Percentiles rank a stretch among this genome's conserved stretches.
These are phyloP conservation scores for Atrina japonica DNA, from an alignment of 2,888 invertebrate species.

Conservation along the genomic window DNA sequence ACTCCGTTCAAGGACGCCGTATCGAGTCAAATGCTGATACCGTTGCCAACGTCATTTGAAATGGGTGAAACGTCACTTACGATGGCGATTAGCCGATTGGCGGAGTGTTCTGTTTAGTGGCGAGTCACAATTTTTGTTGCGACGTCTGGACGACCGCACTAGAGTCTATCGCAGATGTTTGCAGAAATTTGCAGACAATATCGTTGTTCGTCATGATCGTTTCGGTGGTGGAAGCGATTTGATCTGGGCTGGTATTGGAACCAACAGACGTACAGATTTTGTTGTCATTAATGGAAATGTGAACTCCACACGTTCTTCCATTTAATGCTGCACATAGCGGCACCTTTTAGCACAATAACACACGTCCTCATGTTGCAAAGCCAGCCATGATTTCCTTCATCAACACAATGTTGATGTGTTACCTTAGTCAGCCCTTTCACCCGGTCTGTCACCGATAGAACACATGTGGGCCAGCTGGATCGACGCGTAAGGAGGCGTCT, in stretches of 20 bases:
- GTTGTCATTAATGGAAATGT: not conserved
- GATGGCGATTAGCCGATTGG: constrained; percentile 6
- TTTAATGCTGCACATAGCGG: constrained; percentile 16
- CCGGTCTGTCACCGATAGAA: no score
- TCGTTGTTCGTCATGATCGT: constrained; percentile 23
- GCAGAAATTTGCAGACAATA: constrained; percentile 26
- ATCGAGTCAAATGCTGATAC: no score
- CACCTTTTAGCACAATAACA: constrained; percentile 49
- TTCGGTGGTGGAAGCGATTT: constrained; percentile 46
- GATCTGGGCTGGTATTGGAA: constrained; percentile 37
- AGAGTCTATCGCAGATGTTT: constrained; percentile 30
- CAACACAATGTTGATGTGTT: not conserved
- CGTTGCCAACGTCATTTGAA: no score
- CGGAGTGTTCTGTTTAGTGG: not conserved
- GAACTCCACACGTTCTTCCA: constrained; percentile 36
- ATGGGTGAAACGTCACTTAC: constrained; percentile 4
- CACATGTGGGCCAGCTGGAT: no score
- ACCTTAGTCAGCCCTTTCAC: no score
- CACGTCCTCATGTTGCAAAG: constrained; percentile 2
- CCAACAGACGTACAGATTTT: constrained; percentile 25
- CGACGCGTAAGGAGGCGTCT: no score
- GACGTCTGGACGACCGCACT: constrained; percentile 1
- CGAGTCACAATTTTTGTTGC: not conserved
- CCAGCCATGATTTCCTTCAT: not conserved
- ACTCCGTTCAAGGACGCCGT: no score